Conservation (phyloP, 1,140 invertebrate species). For the Homalodisca vitripennis region DNA sequence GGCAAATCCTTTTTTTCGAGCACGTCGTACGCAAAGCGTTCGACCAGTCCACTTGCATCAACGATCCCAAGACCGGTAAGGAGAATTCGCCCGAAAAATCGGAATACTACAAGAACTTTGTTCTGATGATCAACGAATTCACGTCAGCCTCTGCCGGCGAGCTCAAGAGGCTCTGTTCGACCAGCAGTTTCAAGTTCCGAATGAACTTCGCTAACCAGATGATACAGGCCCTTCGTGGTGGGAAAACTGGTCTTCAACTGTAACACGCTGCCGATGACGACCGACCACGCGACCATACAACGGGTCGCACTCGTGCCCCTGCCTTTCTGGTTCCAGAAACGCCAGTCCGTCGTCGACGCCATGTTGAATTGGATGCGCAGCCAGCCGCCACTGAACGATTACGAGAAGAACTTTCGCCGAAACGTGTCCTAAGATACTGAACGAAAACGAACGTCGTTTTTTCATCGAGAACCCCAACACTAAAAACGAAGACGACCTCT, state of each 20-base stretch:
- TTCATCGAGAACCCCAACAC: background rate
- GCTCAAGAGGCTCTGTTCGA: background rate
- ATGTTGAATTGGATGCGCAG: background rate
- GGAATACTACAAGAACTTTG: constrained; percentile 2
- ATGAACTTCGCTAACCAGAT: constrained; percentile 1
- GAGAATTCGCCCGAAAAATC: constrained; percentile 11
- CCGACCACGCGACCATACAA: background rate
- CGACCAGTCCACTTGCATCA: background rate
- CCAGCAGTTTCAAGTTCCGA: background rate
- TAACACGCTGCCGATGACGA: constrained; percentile 1
- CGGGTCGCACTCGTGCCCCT: background rate
- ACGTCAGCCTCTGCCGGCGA: background rate
- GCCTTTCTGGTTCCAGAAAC: background rate
- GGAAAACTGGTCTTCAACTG: constrained; percentile 4
- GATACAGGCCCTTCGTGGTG: background rate
- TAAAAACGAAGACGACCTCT: background rate
- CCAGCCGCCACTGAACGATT: background rate
- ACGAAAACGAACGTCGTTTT: background rate
- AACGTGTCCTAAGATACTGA: background rate
- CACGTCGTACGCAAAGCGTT: background rate
- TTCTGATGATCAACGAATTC: background rate
- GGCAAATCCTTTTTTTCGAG: constrained; percentile 4
- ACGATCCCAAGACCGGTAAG: constrained; percentile 10
- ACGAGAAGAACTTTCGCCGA: background rate
- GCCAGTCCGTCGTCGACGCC: background rate